Evolutionary conservation across 2,113 vertebrate species (phyloP), one percentile per base, ranked within the genome.

Genomic region (Plestiodon gilberti): DNA sequence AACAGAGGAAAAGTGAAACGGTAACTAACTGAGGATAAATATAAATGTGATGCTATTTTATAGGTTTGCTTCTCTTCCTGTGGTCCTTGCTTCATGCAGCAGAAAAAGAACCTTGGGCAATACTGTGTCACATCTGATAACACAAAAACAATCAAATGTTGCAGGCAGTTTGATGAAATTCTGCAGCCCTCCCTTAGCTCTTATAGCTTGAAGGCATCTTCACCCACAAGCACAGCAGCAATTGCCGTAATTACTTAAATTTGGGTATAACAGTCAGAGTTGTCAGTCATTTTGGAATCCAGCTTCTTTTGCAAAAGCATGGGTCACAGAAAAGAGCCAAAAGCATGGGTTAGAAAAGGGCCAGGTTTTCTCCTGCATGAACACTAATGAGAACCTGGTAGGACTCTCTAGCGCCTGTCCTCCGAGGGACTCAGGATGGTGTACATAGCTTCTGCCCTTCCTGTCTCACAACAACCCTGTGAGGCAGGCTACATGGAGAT

Each of bases 241-340:
- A 85, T 83, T 92, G 85, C 73, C 76, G 88, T 91, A 25, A 40
- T 86, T 93, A 83, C 65, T 92, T 90, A 92, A 82, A 92, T 93
- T 81, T 77, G 48, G 28, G 30, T 79, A 87, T 83, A 87, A 81
- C n/a, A 65, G 65, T 86, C 69, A 89, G 13, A 17, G 20, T 87
- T 35, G 74, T 88, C 86, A 88, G 71, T 73, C 87, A 67, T 81
- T 93, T 78, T 77, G 35, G 33, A 81, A 89, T 87, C 86, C 59
- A 84, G 57, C 8, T 9, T 23, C 40, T 48, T 90, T 64, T 23
- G 23, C 9, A 73, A 33, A 71, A 28, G 14, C 10, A 11, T 9
- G 17, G 43, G 79, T 91, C 52, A n/a, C n/a, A 91, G 65, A 38
- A 91, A 85, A 25, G 28, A 17, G 62, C 86, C 40, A 91, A 33